Percentiles rank a stretch among this genome's conserved stretches.
Conservation (phyloP, 2,888 invertebrate genomes). For the Agapetus fuscipes region DNA sequence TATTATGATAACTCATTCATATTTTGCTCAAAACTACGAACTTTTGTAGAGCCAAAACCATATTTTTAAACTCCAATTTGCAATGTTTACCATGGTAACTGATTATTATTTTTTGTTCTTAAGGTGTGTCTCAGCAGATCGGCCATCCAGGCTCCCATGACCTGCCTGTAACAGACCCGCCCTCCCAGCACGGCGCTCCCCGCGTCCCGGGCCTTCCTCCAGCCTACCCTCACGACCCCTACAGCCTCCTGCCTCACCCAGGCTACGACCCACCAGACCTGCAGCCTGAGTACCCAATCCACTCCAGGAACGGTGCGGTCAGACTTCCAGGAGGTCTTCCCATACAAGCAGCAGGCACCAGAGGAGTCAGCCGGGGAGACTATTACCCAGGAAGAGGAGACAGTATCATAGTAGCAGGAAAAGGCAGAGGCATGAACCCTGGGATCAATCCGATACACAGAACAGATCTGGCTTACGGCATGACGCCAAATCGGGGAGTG, state of each 20-base stretch:
- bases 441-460: slow-evolving; percentile 34
- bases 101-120: slow-evolving; percentile 23
- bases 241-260: slow-evolving; percentile 28
- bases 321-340: slow-evolving; percentile 9
- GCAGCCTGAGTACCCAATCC: slow-evolving; percentile 14
- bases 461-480: slow-evolving; percentile 11
- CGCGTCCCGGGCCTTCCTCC: slow-evolving; percentile 44
- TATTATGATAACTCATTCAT: too few relatives aligned
- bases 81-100: too few relatives aligned
- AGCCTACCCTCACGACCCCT: slow-evolving; percentile 33
- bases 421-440: slow-evolving; percentile 25
- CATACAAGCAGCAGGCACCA: slow-evolving; percentile 24
- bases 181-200: slow-evolving; percentile 44
- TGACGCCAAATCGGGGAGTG: slow-evolving; percentile 5
- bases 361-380: slow-evolving; percentile 28
- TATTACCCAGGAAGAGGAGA: slow-evolving; percentile 24
- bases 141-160: slow-evolving; percentile 32
- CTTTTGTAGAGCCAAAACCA: too few relatives aligned
- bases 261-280: slow-evolving; percentile 22
- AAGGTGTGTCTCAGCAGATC: slow-evolving; percentile 29
- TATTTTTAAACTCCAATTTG: too few relatives aligned
- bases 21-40: too few relatives aligned
- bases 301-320: slow-evolving; percentile 16
- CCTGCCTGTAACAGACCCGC: slow-evolving; percentile 37
- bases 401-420: slow-evolving; percentile 19